Conservation (phyloP, 2,797 vertebrate species). For the Helostoma temminkii region DNA sequence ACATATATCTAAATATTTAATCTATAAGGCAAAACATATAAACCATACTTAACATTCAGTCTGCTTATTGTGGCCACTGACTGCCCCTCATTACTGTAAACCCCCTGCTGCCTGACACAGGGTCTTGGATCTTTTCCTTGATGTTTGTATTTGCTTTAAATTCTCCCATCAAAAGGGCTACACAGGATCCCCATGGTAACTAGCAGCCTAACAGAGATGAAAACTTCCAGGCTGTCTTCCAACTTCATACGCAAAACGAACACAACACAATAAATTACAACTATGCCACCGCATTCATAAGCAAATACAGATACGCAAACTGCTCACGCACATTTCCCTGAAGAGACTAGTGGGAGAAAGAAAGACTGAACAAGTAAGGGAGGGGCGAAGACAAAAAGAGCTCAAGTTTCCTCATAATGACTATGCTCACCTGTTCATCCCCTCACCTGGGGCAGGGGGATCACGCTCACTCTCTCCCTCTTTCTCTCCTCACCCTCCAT, state of each 20-base stretch:
- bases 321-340: conserved; percentile 46
- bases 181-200: neutral
- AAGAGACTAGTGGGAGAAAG: conserved; percentile 65
- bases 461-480: conserved; percentile 63
- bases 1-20: too few relatives aligned
- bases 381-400: conserved; percentile 64
- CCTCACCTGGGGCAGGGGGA: conserved; percentile 83
- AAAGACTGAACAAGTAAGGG: conserved; percentile 46
- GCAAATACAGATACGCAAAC: conserved; percentile 37
- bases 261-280: conserved; percentile 46
- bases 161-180: neutral
- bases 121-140: neutral
- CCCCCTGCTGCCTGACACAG: neutral
- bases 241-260: conserved; percentile 32
- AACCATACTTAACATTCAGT: too few relatives aligned
- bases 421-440: conserved; percentile 84
- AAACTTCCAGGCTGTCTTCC: conserved; percentile 26
- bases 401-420: conserved; percentile 86
- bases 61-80: too few relatives aligned
- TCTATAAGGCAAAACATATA: too few relatives aligned
- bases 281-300: conserved; percentile 45
- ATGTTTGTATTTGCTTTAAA: neutral
- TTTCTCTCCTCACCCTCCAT: neutral
- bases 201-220: conserved; percentile 20
- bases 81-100: too few relatives aligned